Conservation (phyloP, 2,113 vertebrate genomes). For the Collichthys lucidus region DNA sequence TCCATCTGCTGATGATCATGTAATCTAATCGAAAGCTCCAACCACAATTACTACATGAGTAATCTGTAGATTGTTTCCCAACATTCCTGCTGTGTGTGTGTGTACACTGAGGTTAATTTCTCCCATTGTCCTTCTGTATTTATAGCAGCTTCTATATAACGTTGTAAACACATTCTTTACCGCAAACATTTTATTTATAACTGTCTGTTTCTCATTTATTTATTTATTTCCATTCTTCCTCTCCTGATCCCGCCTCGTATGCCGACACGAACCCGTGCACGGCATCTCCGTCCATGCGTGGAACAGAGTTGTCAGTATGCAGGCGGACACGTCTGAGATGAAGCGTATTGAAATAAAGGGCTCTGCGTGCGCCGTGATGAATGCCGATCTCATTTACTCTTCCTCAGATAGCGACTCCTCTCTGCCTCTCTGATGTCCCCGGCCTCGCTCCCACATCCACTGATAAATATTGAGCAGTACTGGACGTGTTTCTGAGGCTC, state of each 20-base stretch:
- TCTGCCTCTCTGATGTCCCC: constrained; percentile 13
- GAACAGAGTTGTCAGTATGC: constrained; percentile 28
- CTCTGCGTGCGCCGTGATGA: constrained; percentile 29
- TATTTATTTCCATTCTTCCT: background rate
- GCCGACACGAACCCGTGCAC: background rate
- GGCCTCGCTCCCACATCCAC: constrained; percentile 25
- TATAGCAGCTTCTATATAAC: too few species aligned
- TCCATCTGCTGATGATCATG: background rate
- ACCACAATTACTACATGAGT: background rate
- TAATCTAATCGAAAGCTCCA: background rate
- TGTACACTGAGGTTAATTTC: background rate
- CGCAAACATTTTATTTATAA: too few species aligned
- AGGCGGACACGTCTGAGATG: constrained; percentile 24
- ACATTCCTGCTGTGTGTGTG: too few species aligned
- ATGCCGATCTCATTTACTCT: constrained; percentile 55
- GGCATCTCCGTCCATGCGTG: background rate
- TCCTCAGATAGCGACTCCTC: constrained; percentile 43
- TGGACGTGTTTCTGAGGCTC: constrained; percentile 21
- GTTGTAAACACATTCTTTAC: too few species aligned
- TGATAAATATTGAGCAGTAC: constrained; percentile 44
- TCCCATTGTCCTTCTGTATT: background rate
- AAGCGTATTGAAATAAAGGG: constrained; percentile 33
- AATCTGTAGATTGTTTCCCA: background rate
- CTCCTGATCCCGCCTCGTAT: background rate
- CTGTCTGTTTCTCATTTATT: background rate